Base-by-base conservation (phyloP, 2,888 invertebrate genomes). In the Xestia rhomboidea region DNA sequence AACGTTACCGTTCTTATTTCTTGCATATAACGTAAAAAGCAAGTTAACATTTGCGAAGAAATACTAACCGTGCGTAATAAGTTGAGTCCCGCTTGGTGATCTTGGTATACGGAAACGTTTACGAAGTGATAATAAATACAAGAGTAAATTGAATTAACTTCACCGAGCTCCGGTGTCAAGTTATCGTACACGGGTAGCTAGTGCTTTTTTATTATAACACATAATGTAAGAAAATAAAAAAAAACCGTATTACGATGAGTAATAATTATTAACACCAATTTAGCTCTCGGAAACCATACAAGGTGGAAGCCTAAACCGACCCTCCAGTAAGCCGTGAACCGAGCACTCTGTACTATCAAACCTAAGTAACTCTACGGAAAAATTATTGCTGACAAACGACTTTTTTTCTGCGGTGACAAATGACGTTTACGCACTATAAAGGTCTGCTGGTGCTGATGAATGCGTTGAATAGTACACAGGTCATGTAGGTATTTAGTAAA, bases 1-100 rank as follows among this genome's bases (percentile, higher is more conserved):
- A 66, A 57, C 24, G 30, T 41, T 54, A 38, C 30, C n/a, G 24
- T 41, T 73, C 18, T n/a, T 30, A 13, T 73, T 41, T 73, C 38
- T 73, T 64, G 30, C 30, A 41, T 49, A 41, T 49, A 57, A 73
- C 24, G 46, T 38, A 57, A 6, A 64, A 54, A 54, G 5, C 30
- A 41, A 21, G 63, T 44, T 41, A 30, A n/a, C 10, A 46, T 10
- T 38, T 63, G 6, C 24, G n/a, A 6, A 57, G n/a, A n/a, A n/a
- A 44, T 57, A 34, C 7, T 10, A 41, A 4, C n/a, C 18, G 64
- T 44, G 38, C 38, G 24, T 8, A 13, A 15, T 41, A 41, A n/a
- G n/a, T 41, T n/a, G 38, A 18, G n/a, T 41, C 41, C 64, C n/a
- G 41, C 41, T 64, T 27, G 41, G 15, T 41, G n/a, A n/a, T 5